phyloP scores from a whole-genome alignment of 2,888 invertebrate genomes.

The Cataglyphis altisquamis region DNA sequence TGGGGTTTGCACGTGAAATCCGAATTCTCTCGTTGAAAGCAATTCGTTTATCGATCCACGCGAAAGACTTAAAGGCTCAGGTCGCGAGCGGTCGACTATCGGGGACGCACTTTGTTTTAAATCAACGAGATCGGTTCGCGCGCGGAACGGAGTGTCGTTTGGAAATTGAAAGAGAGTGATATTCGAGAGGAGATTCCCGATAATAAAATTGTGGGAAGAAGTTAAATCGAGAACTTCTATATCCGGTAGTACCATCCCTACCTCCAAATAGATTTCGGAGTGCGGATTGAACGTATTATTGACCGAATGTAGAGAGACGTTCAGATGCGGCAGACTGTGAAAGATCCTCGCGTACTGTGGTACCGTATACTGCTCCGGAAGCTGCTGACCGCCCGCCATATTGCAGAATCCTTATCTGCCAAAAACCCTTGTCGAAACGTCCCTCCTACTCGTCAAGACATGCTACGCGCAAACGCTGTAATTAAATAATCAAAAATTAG shows the following conservation, averaged over 20 bases:
- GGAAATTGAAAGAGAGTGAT: too few species aligned
- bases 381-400: conserved; percentile 85
- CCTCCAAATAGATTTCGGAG: conserved; percentile 96
- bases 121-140: conserved; percentile 57
- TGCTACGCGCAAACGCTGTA: conserved; percentile 82
- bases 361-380: conserved; percentile 92
- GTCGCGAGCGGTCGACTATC: conserved; percentile 13
- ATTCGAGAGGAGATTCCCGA: background rate
- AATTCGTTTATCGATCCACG: conserved; percentile 33
- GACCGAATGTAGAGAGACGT: conserved; percentile 95
- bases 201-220: conserved; percentile 19
- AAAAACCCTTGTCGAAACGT: conserved; percentile 80
- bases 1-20: background rate
- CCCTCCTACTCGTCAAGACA: conserved; percentile 85
- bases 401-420: conserved; percentile 83
- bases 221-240: conserved; percentile 27
- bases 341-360: conserved; percentile 95
- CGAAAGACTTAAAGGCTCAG: conserved; percentile 12
- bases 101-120: conserved; percentile 41
- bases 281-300: conserved; percentile 97
- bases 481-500: conserved; percentile 56
- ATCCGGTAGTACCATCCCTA: conserved; percentile 84
- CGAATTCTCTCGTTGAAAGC: background rate
- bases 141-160: background rate
- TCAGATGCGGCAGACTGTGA: conserved; percentile 96